phyloP scores from a whole-genome alignment of 2,888 invertebrate genomes.

The Ellobium chinense region DNA sequence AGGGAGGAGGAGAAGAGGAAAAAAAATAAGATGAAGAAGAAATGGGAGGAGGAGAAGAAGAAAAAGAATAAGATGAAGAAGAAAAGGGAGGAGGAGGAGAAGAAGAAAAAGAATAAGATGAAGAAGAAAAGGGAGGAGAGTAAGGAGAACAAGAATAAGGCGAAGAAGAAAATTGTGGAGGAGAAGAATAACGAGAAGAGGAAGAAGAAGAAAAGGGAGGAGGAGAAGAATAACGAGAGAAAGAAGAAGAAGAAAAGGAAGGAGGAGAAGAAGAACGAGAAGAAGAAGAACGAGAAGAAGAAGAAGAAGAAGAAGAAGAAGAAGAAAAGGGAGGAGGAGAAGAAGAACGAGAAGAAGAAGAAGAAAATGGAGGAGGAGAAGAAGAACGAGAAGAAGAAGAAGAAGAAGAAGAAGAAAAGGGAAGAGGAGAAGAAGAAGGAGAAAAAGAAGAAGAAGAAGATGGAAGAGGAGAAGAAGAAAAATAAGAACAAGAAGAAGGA shows the following conservation, averaged over 20 bases:
- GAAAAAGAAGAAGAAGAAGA: background rate
- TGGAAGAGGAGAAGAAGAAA: background rate
- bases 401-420: background rate
- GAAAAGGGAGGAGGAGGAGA: slow-evolving; percentile 6
- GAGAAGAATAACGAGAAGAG: background rate
- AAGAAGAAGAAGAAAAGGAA: background rate
- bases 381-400: background rate
- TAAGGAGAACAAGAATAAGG: background rate
- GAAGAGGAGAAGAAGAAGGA: background rate
- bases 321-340: background rate
- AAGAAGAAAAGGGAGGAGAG: background rate
- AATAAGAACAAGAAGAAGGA: background rate
- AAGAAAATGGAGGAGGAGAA: background rate
- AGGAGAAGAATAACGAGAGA: background rate
- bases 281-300: background rate
- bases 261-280: background rate
- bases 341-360: background rate
- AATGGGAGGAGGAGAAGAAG: background rate
- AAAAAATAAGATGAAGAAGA: background rate
- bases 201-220: slow-evolving; percentile 1
- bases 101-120: slow-evolving; percentile 18
- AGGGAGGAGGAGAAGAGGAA: slow-evolving; percentile 1
- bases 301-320: background rate
- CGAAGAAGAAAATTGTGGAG: slow-evolving; percentile 7
- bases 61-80: background rate